Conservation (phyloP, 2,113 vertebrate species). For the Pseudopipra pipra region DNA sequence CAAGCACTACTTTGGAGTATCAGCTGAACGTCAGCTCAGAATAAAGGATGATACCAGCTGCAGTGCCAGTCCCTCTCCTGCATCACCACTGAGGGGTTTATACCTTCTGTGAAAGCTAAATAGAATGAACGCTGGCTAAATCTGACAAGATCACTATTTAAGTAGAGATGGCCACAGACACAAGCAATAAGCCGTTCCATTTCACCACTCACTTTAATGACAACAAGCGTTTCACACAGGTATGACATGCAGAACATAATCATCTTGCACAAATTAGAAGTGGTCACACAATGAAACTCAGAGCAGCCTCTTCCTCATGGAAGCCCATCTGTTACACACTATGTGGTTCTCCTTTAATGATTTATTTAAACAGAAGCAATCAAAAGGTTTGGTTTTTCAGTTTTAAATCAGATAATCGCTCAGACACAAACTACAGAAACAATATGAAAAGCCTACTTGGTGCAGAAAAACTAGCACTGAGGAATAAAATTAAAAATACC, state of each 20-base stretch:
- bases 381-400: background rate
- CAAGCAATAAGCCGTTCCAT: background rate
- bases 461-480: background rate
- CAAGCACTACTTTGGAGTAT: background rate
- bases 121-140: background rate
- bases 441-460: background rate
- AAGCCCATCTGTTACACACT: background rate
- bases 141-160: background rate
- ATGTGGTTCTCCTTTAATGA: background rate
- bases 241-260: background rate
- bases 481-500: background rate
- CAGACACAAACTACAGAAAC: background rate
- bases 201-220: background rate
- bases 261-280: background rate
- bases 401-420: background rate
- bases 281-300: background rate
- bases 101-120: background rate
- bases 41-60: background rate
- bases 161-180: background rate
- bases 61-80: background rate
- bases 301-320: background rate
- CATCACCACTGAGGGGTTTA: background rate
- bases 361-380: conserved; percentile 26
- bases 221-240: background rate
- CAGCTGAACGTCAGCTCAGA: background rate